Base-by-base conservation (phyloP, 2,888 invertebrate species). In the Pammene aurita region DNA sequence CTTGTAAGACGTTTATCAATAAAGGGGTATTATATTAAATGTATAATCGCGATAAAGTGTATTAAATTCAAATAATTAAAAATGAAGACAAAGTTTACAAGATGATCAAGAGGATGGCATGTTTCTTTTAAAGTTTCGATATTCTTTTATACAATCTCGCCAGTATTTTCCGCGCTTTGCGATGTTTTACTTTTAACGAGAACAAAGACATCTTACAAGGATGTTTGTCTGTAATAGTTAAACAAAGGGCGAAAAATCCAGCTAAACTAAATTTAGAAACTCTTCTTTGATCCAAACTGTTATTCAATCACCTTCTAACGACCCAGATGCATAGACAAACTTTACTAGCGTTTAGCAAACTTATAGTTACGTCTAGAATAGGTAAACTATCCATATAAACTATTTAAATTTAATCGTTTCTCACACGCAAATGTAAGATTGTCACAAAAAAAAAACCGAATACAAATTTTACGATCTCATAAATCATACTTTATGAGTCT, bases 221-320 rank as follows among this genome's bases (percentile, higher is more conserved):
- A 46, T 48, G 48, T 46, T 35, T 48, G 14, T 48, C 10, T 34
- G 18, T 5, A 41, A 38, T 52, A 34, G 34, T 7, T 44, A 44
- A 57, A 58, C 57, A 61, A 61, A 38, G 13, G 7, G 35, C 13
- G 48, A 52, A 41, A 61, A 35, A 48, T 35, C 11, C 34, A 10
- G 16, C 50, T 38, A 48, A 54, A 7, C 57, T 63, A 64, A 68
- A 58, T 52, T 52, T 64, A 64, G 35, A 42, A 44, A 35, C 44
- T 56, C 34, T 64, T 38, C 68, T 68, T 68, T 68, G 68, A 68
- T 68, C 68, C 50, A 38, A 14, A 54, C 52, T 48, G 63, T 64
- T 63, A 46, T 57, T 64, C 68, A 68, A 68, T 68, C 63, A 44
- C 52, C 58, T 52, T 11, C 50, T 57, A 52, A 58, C 63, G 57